A percentile compares a stretch with the other conserved stretches of the same genome.
phyloP scores from a whole-genome alignment of 2,888 invertebrate genomes.

The Scrobipalpa costella region DNA sequence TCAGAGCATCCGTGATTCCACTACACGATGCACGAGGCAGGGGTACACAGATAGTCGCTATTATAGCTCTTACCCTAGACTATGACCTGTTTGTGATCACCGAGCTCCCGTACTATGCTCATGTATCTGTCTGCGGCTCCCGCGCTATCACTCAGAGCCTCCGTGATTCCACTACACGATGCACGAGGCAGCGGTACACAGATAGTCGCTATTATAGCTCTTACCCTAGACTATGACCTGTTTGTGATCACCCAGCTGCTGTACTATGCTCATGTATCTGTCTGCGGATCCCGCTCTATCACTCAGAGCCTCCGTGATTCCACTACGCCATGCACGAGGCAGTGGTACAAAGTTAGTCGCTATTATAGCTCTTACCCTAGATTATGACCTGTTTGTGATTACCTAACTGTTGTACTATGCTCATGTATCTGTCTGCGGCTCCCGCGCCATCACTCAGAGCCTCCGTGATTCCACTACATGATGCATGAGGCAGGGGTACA shows the following conservation, averaged over 20 bases:
- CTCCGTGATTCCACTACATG: constrained; percentile 5
- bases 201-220: not conserved
- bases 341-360: no score
- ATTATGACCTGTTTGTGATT: not conserved
- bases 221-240: not conserved
- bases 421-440: constrained; percentile 11
- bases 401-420: not conserved
- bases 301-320: constrained; percentile 1
- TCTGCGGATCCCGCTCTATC: constrained; percentile 1
- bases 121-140: constrained; percentile 13
- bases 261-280: not conserved
- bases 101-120: not conserved
- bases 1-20: constrained; percentile 1
- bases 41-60: no score
- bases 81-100: not conserved
- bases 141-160: constrained; percentile 1
- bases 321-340: no score
- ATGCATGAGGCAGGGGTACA: not conserved
- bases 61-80: no score
- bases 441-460: not conserved
- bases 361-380: no score
- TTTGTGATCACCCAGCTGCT: not conserved
- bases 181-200: not conserved
- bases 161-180: constrained; percentile 13
- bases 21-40: constrained; percentile 1